A percentile compares a stretch with the other conserved stretches of the same genome.
Evolutionary conservation across 2,888 invertebrate species (phyloP).

Genomic region (Gisinianus flammeolus): DNA sequence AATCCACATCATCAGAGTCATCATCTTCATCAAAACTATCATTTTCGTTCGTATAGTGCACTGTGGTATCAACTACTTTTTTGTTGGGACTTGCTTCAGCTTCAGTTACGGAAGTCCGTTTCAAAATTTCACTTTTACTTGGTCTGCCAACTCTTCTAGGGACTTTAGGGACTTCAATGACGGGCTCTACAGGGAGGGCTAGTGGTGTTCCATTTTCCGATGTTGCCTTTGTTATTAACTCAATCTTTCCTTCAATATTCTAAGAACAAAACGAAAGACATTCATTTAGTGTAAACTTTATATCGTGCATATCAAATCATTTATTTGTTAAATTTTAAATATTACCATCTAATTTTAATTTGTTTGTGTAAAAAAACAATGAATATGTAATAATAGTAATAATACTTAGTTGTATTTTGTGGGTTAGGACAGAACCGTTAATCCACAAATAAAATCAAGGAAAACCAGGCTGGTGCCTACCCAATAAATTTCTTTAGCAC

Average conservation of each 20-base stretch:
- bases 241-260: not conserved
- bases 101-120: not conserved
- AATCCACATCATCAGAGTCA: not conserved
- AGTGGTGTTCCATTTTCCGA: no score
- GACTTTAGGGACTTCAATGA: not conserved
- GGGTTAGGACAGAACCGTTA: conserved; percentile 26
- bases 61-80: not conserved
- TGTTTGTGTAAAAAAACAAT: not conserved
- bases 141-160: not conserved
- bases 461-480: conserved; percentile 28
- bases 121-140: not conserved
- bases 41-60: not conserved
- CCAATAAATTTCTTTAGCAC: conserved; percentile 30
- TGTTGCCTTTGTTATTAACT: no score
- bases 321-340: not conserved
- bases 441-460: conserved; percentile 30
- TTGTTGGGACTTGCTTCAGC: not conserved
- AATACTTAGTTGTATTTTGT: conserved; percentile 6
- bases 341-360: not conserved
- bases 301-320: not conserved
- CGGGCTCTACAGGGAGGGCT: no score
- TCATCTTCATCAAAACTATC: conserved; percentile 19
- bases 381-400: not conserved
- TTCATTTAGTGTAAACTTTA: not conserved
- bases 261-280: not conserved